Evolutionary conservation across 2,113 vertebrate species (phyloP).

Genomic region (Leptosomus discolor): DNA sequence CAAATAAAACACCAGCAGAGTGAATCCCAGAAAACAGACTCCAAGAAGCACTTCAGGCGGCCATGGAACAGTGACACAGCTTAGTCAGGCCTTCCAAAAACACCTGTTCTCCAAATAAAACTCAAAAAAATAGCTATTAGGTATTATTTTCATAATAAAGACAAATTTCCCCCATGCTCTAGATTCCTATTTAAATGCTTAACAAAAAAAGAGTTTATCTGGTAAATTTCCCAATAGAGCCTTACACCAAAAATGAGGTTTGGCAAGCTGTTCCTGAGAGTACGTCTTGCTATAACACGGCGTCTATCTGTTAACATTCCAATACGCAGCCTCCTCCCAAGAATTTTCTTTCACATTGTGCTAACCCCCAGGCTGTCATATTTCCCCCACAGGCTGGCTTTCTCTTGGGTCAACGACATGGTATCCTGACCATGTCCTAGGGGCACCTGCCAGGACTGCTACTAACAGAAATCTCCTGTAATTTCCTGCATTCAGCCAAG

Average conservation of each 20-base stretch:
- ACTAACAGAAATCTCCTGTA: neutral
- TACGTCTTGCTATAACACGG: neutral
- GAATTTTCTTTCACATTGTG: neutral
- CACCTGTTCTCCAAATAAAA: neutral
- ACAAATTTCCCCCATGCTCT: neutral
- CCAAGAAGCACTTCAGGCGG: neutral
- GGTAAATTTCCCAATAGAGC: neutral
- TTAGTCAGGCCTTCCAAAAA: neutral
- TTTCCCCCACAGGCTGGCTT: neutral
- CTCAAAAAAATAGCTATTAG: neutral
- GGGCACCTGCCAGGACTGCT: neutral
- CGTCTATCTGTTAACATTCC: neutral
- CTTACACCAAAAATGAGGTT: neutral
- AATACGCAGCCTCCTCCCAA: neutral
- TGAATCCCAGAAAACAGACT: neutral
- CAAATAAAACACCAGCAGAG: neutral
- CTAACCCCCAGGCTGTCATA: neutral
- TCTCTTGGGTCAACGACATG: neutral
- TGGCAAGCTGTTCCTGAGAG: neutral
- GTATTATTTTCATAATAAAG: neutral
- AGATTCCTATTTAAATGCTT: neutral
- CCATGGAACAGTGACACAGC: neutral
- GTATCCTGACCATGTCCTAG: accelerated
- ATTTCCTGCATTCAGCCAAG: neutral
- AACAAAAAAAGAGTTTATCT: neutral